Evolutionary conservation across 2,888 invertebrate genomes (phyloP).

Genomic region (Eudasyphora cyanicolor): DNA sequence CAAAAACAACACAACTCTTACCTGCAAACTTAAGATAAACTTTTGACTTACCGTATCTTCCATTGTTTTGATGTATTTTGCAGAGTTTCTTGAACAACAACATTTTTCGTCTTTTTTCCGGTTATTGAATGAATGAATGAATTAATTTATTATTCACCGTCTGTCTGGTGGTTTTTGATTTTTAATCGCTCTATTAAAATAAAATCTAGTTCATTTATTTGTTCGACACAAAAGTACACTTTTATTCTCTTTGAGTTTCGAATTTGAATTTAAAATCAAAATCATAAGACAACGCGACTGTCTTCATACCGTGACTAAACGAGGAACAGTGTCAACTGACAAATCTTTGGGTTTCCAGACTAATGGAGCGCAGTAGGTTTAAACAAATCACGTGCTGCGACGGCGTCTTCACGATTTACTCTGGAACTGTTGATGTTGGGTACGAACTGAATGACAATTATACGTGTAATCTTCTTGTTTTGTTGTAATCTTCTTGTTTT

Average conservation of each 20-base stretch:
- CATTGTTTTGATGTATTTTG: slow-evolving; percentile 48
- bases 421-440: no score
- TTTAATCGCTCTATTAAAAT: slow-evolving; percentile 38
- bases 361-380: slow-evolving; percentile 25
- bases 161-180: no score
- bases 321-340: slow-evolving; percentile 49
- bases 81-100: slow-evolving; percentile 57
- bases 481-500: no score
- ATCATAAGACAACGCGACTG: slow-evolving; percentile 39
- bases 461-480: no score
- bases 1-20: no score
- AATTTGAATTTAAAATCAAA: neutral
- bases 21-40: neutral
- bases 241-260: neutral
- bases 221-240: neutral
- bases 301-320: slow-evolving; percentile 31
- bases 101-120: slow-evolving; percentile 37
- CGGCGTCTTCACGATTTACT: neutral
- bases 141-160: neutral
- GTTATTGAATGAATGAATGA: neutral
- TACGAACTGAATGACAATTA: no score
- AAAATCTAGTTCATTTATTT: slow-evolving; percentile 25
- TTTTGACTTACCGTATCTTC: slow-evolving; percentile 43
- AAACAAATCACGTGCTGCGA: slow-evolving; percentile 47
- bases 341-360: neutral